Conservation (phyloP, 2,797 vertebrate genomes). For the Sebastes miniatus region DNA sequence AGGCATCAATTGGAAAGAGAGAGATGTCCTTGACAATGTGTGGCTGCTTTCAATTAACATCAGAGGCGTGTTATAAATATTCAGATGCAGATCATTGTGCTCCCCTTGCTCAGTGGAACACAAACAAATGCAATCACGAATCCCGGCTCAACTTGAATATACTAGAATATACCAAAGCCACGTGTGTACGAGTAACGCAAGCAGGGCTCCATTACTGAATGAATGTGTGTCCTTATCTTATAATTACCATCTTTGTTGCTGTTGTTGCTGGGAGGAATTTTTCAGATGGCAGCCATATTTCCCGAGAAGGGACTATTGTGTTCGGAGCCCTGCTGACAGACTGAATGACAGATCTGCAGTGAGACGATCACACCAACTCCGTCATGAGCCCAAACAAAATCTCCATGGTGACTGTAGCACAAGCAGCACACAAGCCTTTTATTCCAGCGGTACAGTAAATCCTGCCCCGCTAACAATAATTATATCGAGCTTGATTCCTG, state of each 20-base stretch:
- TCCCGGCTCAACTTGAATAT: conserved; percentile 33
- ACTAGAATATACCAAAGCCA: background rate
- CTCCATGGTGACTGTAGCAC: conserved; percentile 64
- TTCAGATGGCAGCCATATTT: conserved; percentile 63
- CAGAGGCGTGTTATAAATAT: conserved; percentile 68
- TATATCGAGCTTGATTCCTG: background rate
- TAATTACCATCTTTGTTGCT: conserved; percentile 62
- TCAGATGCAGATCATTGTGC: conserved; percentile 60
- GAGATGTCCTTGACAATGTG: conserved; percentile 69
- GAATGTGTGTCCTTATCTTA: conserved; percentile 36
- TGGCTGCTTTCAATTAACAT: conserved; percentile 71
- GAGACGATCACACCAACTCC: conserved; percentile 52
- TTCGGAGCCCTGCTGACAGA: conserved; percentile 58
- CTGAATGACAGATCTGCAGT: conserved; percentile 63
- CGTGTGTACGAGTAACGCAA: background rate
- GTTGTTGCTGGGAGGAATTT: conserved; percentile 43
- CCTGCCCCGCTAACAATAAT: background rate
- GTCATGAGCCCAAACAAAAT: conserved; percentile 65
- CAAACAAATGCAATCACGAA: conserved; percentile 41
- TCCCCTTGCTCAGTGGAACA: conserved; percentile 13
- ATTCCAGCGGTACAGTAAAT: conserved; percentile 12
- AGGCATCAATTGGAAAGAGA: conserved; percentile 60
- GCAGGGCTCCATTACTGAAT: conserved; percentile 13
- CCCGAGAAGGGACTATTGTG: conserved; percentile 51
- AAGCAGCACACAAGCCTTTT: conserved; percentile 32